These are phyloP conservation scores for Lepas anatifera DNA, from an alignment of 2,888 invertebrate species.

Conservation along the genomic window DNA sequence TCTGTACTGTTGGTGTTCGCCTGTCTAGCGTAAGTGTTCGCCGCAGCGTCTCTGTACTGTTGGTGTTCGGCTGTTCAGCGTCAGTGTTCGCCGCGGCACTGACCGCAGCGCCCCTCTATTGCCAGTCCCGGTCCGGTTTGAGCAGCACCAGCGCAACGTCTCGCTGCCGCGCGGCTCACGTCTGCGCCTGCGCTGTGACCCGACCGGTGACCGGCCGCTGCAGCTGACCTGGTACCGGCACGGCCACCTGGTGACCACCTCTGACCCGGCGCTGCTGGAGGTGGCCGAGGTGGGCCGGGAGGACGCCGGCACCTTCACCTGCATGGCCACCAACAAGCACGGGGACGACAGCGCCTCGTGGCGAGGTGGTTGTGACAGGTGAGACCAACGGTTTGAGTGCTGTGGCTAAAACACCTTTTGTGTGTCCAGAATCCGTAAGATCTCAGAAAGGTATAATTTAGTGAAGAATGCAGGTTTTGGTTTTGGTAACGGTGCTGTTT, in stretches of 20 bases:
- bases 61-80: no score
- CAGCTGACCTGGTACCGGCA: conserved; percentile 34
- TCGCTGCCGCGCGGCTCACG: conserved; percentile 32
- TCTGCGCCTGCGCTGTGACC: conserved; percentile 34
- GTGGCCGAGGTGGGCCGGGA: conserved; percentile 28
- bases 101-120: neutral
- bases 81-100: neutral
- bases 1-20: no score
- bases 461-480: no score
- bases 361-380: conserved; percentile 39
- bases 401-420: no score
- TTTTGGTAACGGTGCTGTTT: no score
- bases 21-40: no score
- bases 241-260: conserved; percentile 23
- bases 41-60: no score
- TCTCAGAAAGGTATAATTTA: no score
- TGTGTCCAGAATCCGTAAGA: no score
- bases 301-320: conserved; percentile 35
- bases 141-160: conserved; percentile 29
- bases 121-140: conserved; percentile 29
- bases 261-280: conserved; percentile 27
- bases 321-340: conserved; percentile 38
- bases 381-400: no score
- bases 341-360: conserved; percentile 38
- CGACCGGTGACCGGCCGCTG: conserved; percentile 36